Evolutionary conservation across 2,888 invertebrate genomes (phyloP), one percentile per base, ranked within the genome.

Genomic region (Acanthacorydalis orientalis): DNA sequence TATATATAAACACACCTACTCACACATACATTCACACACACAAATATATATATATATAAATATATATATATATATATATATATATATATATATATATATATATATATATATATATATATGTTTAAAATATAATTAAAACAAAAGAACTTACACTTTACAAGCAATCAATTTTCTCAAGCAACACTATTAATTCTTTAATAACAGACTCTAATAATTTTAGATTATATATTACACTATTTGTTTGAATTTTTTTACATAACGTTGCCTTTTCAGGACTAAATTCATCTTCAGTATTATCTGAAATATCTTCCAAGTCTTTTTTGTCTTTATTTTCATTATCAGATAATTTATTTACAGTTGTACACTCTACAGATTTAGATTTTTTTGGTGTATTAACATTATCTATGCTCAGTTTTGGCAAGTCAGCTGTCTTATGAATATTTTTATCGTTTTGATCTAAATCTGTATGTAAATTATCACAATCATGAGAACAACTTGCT

Each of bases 171-270:
- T 63, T 64, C 53, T 65, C 62, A 47, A 64, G 59, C 51, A 66
- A 59, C 53, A 57, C 59, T 48, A 64, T 57, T 51, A 67, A 58
- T 57, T 66, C 65, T 47, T 59, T 62, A 50, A 67, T 60, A 48
- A 63, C 61, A 50, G 60, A 58, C 49, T 60, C 61, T 49, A 66
- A 55, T 47, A 65, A 54, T 52, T 61, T 61, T 47, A 65, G 53
- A 53, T 64, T 57, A 46, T 59, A 59, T 49, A 62, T 51, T 44
- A 60, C 59, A 50, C 58, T 57, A 46, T 52, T 53, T 12, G 51
- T 48, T 48, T 54, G 55, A 23, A 52, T 53, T 42, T 31, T 44
- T 23, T 23, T 23, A 23, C 23, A 23, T 23, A 23, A 23, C 31
- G 16, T 43, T 12, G 23, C 31, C 31, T 43, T 12, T 8, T 16